These are phyloP conservation scores for Trachelus stipa DNA, from an alignment of 2,888 invertebrate genomes.

Conservation along the genomic window DNA sequence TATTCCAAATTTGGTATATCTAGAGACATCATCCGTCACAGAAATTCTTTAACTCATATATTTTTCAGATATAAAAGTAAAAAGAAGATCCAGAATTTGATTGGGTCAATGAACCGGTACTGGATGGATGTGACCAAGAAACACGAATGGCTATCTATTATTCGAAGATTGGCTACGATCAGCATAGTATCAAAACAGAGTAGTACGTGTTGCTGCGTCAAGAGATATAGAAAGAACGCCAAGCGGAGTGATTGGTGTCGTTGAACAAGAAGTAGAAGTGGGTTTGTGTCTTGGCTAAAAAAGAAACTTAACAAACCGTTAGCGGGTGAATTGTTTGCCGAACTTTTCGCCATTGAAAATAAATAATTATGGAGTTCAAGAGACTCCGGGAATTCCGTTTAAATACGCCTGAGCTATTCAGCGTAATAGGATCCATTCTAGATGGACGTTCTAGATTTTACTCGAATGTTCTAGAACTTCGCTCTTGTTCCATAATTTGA, in stretches of 20 bases:
- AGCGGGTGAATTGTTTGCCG: background rate
- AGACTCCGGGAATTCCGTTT: background rate
- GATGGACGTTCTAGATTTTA: background rate
- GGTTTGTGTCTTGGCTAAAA: background rate
- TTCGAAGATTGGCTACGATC: background rate
- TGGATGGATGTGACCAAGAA: background rate
- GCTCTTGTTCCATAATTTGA: too few species aligned
- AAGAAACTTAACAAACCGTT: background rate
- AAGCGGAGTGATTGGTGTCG: background rate
- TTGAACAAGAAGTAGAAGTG: background rate
- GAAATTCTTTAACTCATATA: background rate
- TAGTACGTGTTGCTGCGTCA: background rate
- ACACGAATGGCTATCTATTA: background rate
- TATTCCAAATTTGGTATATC: background rate
- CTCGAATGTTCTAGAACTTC: background rate
- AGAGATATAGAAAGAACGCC: background rate
- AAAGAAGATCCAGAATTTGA: background rate
- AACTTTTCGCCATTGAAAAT: background rate
- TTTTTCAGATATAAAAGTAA: background rate
- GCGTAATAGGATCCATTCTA: background rate
- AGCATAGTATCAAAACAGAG: background rate
- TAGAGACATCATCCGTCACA: background rate
- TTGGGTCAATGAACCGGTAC: background rate
- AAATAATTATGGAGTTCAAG: background rate
- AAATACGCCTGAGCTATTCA: background rate